Conservation (phyloP, 2,797 vertebrate species). For the Chrysolophus pictus region DNA sequence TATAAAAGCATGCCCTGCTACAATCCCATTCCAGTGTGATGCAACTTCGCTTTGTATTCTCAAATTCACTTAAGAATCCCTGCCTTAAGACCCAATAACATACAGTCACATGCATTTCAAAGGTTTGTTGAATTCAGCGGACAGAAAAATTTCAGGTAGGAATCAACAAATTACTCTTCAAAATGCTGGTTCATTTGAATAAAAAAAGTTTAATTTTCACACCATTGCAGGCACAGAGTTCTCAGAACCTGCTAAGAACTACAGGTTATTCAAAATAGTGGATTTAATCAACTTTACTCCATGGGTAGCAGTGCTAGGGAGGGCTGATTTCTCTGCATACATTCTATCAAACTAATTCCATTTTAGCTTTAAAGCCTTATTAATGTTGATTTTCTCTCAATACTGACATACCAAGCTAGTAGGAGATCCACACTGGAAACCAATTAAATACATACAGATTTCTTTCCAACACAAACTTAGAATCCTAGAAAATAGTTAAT, state of each 20-base stretch:
- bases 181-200: neutral
- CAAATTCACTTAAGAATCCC: constrained; percentile 31
- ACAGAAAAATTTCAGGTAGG: neutral
- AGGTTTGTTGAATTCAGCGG: neutral
- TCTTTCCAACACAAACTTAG: neutral
- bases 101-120: neutral
- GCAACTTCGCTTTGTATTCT: constrained; percentile 13
- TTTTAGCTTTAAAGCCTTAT: neutral
- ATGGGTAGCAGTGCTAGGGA: neutral
- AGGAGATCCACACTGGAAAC: neutral
- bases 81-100: neutral
- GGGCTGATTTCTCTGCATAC: neutral
- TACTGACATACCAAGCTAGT: neutral
- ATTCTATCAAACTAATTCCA: neutral
- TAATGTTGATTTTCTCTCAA: neutral
- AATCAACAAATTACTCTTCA: neutral
- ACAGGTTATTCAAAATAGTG: neutral
- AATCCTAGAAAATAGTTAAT: neutral
- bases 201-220: neutral
- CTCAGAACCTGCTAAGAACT: neutral
- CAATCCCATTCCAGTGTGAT: neutral
- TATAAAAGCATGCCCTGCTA: neutral
- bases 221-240: neutral
- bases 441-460: neutral
- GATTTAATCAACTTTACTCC: neutral